Conservation (phyloP, 2,113 vertebrate genomes). For the Labeo catla region DNA sequence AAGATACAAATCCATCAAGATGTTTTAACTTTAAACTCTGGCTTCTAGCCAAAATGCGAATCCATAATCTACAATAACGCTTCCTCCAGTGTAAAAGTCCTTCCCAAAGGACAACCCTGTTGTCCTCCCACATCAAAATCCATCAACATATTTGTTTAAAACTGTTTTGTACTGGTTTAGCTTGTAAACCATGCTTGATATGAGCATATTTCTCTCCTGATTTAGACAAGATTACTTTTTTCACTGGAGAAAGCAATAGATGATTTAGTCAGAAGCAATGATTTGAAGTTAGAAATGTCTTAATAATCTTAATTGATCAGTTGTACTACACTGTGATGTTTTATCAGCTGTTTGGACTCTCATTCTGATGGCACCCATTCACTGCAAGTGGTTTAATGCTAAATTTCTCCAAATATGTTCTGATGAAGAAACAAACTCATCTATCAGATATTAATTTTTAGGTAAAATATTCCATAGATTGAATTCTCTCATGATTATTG, state of each 20-base stretch:
- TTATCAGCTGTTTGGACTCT: neutral
- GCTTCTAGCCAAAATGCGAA: too few species aligned
- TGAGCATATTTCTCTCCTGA: neutral
- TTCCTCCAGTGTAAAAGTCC: neutral
- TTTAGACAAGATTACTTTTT: neutral
- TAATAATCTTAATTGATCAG: neutral
- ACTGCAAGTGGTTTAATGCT: neutral
- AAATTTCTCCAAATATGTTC: neutral
- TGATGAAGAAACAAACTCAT: too few species aligned
- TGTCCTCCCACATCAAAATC: neutral
- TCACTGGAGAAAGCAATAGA: too few species aligned
- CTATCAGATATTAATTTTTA: too few species aligned
- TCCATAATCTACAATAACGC: neutral
- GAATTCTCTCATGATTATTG: neutral
- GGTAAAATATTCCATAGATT: neutral
- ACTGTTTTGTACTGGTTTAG: neutral
- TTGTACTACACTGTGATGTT: neutral
- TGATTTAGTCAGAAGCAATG: neutral
- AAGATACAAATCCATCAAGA: too few species aligned
- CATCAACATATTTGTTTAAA: neutral
- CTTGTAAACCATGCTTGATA: too few species aligned
- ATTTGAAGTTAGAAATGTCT: too few species aligned
- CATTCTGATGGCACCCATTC: neutral
- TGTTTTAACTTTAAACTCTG: too few species aligned
- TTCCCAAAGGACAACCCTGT: neutral